These are phyloP conservation scores for Sebastes taczanowskii DNA, from an alignment of 2,797 vertebrate genomes.

Conservation along the genomic window DNA sequence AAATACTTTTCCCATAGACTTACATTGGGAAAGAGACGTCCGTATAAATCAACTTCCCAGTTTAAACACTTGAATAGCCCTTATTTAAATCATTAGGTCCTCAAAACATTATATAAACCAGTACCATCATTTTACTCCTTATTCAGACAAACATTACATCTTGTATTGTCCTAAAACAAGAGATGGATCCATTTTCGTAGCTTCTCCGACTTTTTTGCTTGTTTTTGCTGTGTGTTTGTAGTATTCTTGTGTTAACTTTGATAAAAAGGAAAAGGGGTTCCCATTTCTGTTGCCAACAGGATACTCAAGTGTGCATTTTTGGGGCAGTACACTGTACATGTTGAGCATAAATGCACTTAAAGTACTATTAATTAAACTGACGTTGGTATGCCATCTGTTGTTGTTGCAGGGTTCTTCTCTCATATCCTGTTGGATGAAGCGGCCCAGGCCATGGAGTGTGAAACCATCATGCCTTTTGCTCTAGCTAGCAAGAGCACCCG, in stretches of 20 bases:
- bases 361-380: neutral
- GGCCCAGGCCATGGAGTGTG: constrained; percentile 99
- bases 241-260: neutral
- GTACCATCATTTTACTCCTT: neutral
- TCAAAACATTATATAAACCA: neutral
- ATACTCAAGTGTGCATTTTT: neutral
- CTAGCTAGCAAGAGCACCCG: constrained; percentile 93
- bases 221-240: neutral
- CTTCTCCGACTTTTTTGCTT: neutral
- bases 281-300: neutral
- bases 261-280: neutral
- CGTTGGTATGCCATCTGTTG: constrained; percentile 9
- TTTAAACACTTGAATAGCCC: no score
- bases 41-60: no score
- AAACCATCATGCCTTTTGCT: constrained; percentile 99
- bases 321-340: neutral
- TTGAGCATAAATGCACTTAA: neutral
- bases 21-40: no score
- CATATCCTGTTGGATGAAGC: constrained; percentile 99
- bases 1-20: neutral
- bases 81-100: no score
- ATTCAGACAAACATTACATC: neutral
- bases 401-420: constrained; percentile 90
- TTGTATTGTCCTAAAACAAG: neutral
- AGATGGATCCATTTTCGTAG: neutral